Evolutionary conservation across 1,140 invertebrate genomes (phyloP).

Genomic region (Lordiphosa collinella): DNA sequence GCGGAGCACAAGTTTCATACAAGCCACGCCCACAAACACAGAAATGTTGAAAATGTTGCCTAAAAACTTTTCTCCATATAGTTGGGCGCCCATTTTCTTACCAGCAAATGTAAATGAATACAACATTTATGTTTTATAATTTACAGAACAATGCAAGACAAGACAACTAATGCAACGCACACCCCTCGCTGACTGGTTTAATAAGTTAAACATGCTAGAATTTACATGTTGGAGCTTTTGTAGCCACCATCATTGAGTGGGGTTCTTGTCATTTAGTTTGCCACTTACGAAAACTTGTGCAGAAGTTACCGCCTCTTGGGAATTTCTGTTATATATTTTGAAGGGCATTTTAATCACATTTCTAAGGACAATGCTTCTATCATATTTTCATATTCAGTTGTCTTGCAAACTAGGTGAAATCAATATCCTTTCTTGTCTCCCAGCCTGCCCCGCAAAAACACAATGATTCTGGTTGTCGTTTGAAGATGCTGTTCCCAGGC

Average conservation of each 20-base stretch:
- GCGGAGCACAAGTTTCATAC: neutral
- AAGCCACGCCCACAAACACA: constrained; percentile 13
- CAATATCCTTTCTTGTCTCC: constrained; percentile 55
- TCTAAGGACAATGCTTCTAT: too few species aligned
- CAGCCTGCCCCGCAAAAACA: constrained; percentile 11
- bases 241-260: neutral
- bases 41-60: constrained; percentile 34
- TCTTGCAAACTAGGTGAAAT: constrained; percentile 58
- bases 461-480: constrained; percentile 40
- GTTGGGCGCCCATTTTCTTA: constrained; percentile 2
- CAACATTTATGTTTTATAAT: constrained; percentile 13
- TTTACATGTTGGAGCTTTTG: constrained; percentile 45
- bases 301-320: constrained; percentile 24
- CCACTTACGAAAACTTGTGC: constrained; percentile 11
- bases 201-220: constrained; percentile 75
- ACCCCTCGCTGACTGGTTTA: constrained; percentile 38
- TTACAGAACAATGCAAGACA: neutral
- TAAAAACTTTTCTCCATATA: constrained; percentile 61
- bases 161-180: constrained; percentile 48
- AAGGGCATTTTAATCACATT: constrained; percentile 62
- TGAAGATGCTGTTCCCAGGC: constrained; percentile 24
- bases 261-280: constrained; percentile 14
- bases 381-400: too few species aligned
- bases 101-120: constrained; percentile 11
- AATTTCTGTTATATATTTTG: constrained; percentile 43